Evolutionary conservation across 2,797 vertebrate genomes (phyloP).

Genomic region (Falco rusticolus): DNA sequence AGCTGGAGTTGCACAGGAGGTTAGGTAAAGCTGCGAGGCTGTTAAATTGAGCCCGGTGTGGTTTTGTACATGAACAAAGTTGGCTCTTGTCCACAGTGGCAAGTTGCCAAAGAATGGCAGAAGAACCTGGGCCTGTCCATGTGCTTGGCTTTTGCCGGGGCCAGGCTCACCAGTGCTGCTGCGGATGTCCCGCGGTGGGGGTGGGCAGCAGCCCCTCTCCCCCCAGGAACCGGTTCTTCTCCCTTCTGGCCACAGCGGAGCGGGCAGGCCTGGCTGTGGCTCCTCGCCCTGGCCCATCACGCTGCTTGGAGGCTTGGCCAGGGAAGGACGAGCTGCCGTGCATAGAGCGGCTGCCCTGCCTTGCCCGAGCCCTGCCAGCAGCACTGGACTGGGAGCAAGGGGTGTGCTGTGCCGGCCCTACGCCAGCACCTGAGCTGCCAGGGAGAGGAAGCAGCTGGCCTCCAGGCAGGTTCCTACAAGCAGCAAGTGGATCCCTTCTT

Average conservation of each 20-base stretch:
- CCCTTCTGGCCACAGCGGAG: slow-evolving; percentile 11
- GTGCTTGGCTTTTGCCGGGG: not conserved
- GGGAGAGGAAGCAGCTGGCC: not conserved
- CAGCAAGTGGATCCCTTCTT: not conserved
- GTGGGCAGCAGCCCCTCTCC: not conserved
- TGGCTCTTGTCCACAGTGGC: not conserved
- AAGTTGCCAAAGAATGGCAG: not conserved
- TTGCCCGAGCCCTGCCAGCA: too few relatives aligned
- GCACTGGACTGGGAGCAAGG: not conserved
- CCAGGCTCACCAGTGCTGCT: not conserved
- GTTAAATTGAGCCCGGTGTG: not conserved
- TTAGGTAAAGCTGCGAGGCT: not conserved
- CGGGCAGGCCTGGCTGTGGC: slow-evolving; percentile 8
- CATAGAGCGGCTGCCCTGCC: not conserved
- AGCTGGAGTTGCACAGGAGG: not conserved
- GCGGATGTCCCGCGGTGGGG: not conserved
- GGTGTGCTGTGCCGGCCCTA: not conserved
- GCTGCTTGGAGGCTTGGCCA: not conserved
- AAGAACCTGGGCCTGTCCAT: not conserved
- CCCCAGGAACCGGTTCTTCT: not conserved
- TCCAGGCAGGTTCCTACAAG: not conserved
- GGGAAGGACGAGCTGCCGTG: not conserved
- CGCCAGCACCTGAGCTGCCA: not conserved
- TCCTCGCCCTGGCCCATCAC: not conserved
- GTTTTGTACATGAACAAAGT: not conserved